Percentiles rank a stretch among this genome's conserved stretches.
phyloP scores from a whole-genome alignment of 2,797 vertebrate species.

The Orientallactaga sibirica region DNA sequence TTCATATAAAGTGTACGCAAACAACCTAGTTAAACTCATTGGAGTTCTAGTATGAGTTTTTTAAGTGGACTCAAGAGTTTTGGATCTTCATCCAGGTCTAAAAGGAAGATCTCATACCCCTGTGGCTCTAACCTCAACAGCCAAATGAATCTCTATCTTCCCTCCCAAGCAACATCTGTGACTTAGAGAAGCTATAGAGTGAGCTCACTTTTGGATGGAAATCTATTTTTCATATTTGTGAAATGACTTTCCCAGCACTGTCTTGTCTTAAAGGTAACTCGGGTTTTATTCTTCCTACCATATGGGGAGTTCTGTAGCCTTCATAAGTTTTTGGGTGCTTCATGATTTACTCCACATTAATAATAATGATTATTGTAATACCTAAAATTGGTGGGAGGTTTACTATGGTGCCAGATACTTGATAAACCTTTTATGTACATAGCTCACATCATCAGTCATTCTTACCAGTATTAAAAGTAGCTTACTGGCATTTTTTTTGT shows the following conservation, averaged over 20 bases:
- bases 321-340: background rate
- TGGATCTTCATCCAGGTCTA: slow-evolving; percentile 9
- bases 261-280: background rate
- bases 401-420: background rate
- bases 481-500: background rate
- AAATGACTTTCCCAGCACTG: slow-evolving; percentile 5
- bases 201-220: slow-evolving; percentile 31
- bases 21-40: slow-evolving; percentile 38
- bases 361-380: background rate
- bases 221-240: slow-evolving; percentile 12
- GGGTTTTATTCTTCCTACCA: background rate
- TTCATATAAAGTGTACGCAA: slow-evolving; percentile 50
- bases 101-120: background rate
- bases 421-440: background rate
- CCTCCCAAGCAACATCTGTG: background rate
- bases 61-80: slow-evolving; percentile 30
- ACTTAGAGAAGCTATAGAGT: background rate
- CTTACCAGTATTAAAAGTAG: background rate
- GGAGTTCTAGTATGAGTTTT: slow-evolving; percentile 46
- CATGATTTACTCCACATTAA: background rate
- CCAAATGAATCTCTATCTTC: background rate
- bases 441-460: background rate
- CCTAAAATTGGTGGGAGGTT: background rate
- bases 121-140: background rate
- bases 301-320: background rate